These are phyloP conservation scores for Parapsyche elsis DNA, from an alignment of 1,140 invertebrate genomes.

Conservation along the genomic window DNA sequence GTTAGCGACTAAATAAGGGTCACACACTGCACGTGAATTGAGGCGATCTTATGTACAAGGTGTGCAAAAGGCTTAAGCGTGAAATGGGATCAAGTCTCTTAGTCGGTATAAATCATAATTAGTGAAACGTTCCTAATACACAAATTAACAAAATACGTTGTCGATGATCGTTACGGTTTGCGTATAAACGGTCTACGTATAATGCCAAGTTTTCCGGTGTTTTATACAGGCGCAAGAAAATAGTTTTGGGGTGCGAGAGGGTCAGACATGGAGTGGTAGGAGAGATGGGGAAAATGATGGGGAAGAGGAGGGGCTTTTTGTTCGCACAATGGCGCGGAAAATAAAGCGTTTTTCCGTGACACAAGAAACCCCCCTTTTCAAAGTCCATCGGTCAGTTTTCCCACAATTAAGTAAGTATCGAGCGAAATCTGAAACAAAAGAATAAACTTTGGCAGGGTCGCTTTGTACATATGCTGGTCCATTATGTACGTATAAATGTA, in stretches of 20 bases:
- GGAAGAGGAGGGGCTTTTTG: constrained; percentile 1
- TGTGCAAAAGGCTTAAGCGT: not conserved
- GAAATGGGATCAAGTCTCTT: no score
- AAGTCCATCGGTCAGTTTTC: constrained; percentile 48
- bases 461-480: not conserved
- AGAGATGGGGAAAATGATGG: not conserved
- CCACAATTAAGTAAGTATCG: constrained; percentile 48
- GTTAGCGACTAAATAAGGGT: not conserved
- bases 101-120: no score
- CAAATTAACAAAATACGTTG: not conserved
- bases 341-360: constrained; percentile 35
- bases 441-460: constrained; percentile 29
- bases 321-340: constrained; percentile 30
- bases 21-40: not conserved
- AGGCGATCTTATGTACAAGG: not conserved
- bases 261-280: not conserved
- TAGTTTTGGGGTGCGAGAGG: not conserved
- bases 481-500: not conserved
- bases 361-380: constrained; percentile 34
- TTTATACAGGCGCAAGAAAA: not conserved
- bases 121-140: no score
- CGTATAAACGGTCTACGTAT: not conserved
- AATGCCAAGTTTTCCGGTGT: not conserved
- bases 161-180: not conserved
- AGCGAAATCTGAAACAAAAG: constrained; percentile 39